These are phyloP conservation scores for Philereme transversata DNA, from an alignment of 2,888 invertebrate genomes.

Conservation along the genomic window DNA sequence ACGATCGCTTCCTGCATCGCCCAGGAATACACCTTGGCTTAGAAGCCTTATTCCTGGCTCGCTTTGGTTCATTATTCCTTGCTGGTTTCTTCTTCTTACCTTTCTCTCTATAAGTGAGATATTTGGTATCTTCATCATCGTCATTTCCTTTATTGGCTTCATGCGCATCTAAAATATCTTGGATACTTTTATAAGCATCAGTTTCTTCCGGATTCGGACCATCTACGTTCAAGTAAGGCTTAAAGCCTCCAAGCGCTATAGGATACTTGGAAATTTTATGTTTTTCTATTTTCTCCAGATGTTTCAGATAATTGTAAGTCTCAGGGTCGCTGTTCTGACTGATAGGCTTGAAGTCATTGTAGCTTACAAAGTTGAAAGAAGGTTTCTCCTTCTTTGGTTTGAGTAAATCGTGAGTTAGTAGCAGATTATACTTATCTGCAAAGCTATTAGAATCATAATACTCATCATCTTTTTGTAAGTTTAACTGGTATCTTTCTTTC, in stretches of 20 bases:
- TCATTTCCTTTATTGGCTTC: conserved; percentile 60
- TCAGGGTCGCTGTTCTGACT: conserved; percentile 65
- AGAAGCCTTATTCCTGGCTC: conserved; percentile 31
- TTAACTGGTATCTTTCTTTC: conserved; percentile 52
- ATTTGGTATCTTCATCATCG: conserved; percentile 47
- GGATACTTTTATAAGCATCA: conserved; percentile 64
- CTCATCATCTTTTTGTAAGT: conserved; percentile 42
- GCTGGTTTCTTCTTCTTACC: conserved; percentile 42
- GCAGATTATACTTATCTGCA: conserved; percentile 53
- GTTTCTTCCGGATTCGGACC: conserved; percentile 51
- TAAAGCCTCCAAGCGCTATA: conserved; percentile 48
- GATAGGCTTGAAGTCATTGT: conserved; percentile 63
- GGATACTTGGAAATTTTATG: conserved; percentile 50
- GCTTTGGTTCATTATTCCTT: conserved; percentile 30
- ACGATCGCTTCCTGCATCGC: conserved; percentile 60
- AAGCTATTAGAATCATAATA: conserved; percentile 47
- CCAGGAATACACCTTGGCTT: conserved; percentile 57
- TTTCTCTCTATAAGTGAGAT: conserved; percentile 45
- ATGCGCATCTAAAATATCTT: conserved; percentile 71
- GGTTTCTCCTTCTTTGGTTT: conserved; percentile 47
- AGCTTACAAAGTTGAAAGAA: conserved; percentile 60
- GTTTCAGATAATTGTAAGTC: conserved; percentile 67
- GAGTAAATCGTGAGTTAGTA: conserved; percentile 31
- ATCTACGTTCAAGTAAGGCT: conserved; percentile 46
- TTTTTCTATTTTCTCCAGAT: conserved; percentile 57